Base-by-base conservation (phyloP, 2,888 invertebrate genomes). In the Panopea generosa region DNA sequence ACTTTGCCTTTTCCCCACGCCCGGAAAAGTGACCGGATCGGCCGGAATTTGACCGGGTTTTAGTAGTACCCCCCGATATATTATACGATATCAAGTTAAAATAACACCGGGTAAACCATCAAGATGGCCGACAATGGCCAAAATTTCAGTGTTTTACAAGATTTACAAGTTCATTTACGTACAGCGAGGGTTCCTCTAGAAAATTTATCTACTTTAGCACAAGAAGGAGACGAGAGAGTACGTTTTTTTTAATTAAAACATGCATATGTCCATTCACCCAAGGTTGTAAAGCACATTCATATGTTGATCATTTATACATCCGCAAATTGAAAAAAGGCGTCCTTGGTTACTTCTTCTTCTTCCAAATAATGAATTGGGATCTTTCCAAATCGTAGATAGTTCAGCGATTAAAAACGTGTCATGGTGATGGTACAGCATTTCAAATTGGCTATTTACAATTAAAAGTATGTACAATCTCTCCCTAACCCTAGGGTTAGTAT, bases 181-280 rank as follows among this genome's bases (percentile, higher is more conserved):
- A 83, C 78, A 47, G 87, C 86, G 1, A 86, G 83, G 47, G 76
- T 86, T 52, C 87, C 87, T 2, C 47, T 82, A 43, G 86, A 87
- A 61, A 84, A 84, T 61, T 53, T 90, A 26, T 87, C 90, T 16
- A 87, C 87, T 2, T 52, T 90, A 56, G 86, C 88, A n/a, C 79
- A 86, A 67, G 86, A 87, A 50, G 90, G 90, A 47, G 88, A 87
- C 73, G 87, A 88, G 53, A 70, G 85, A 85, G 90, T 90, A 83
- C 47, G 20, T 57, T 20, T 20, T 59, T 59, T 24, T n/a, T 16
- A 43, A 45, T 45, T 45, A 3, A 20, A 45, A 45, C 20, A 45
- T 29, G 2, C 45, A 26, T 20, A 16, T 56, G 69, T 70, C 69
- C 69, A 70, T 38, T 70, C 69, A 70, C 69, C 53, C 63, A 55